phyloP scores from a whole-genome alignment of 2,797 vertebrate species.

The Odontamblyopus rebecca region DNA sequence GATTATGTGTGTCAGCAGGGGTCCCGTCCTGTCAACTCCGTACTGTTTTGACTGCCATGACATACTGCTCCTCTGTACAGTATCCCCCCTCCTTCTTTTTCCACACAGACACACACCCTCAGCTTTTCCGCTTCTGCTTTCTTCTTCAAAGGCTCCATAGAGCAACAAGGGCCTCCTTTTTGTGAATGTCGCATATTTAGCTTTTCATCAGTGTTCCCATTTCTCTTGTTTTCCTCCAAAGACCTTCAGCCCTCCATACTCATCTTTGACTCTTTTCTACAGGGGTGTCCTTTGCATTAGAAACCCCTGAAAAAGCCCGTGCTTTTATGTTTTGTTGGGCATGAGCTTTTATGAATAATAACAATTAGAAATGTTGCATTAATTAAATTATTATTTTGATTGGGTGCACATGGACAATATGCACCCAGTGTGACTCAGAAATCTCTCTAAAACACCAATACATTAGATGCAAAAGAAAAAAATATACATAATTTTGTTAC shows the following conservation, averaged over 20 bases:
- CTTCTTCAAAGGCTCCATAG: conserved; percentile 72
- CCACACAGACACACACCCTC: conserved; percentile 26
- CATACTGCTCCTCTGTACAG: conserved; percentile 84
- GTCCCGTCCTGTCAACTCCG: conserved; percentile 80
- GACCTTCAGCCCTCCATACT: conserved; percentile 39
- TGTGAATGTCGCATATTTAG: conserved; percentile 70
- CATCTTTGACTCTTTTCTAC: conserved; percentile 77
- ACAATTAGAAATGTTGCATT: too few species aligned
- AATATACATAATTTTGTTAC: too few species aligned
- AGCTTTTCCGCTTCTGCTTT: conserved; percentile 40
- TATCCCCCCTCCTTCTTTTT: conserved; percentile 51
- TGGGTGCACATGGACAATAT: not conserved
- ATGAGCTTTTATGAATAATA: conserved; percentile 56
- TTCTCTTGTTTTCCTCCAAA: conserved; percentile 38
- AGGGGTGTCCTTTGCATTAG: conserved; percentile 81
- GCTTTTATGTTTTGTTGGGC: conserved; percentile 51
- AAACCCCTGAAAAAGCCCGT: conserved; percentile 17
- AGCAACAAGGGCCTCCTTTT: conserved; percentile 71
- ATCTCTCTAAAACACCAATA: too few species aligned
- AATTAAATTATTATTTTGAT: not conserved
- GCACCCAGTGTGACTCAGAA: too few species aligned
- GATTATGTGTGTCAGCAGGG: conserved; percentile 50
- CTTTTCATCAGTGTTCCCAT: conserved; percentile 64
- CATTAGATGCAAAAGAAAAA: too few species aligned
- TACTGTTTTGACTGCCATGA: conserved; percentile 83